A percentile compares a stretch with the other conserved stretches of the same genome.
These are phyloP conservation scores for Drepana falcataria DNA, from an alignment of 2,888 invertebrate genomes.

Conservation along the genomic window DNA sequence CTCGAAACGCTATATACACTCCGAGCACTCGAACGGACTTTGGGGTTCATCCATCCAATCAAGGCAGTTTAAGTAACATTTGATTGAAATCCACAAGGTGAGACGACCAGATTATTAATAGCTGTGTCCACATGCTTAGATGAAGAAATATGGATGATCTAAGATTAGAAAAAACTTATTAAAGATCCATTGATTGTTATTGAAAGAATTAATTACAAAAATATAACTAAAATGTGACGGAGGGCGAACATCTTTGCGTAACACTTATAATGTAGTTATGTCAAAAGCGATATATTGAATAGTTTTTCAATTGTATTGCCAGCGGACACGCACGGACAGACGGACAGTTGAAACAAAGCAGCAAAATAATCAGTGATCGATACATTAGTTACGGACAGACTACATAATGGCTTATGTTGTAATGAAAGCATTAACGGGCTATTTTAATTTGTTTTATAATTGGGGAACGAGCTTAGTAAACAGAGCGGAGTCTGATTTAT, in stretches of 20 bases:
- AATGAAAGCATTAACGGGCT: not conserved
- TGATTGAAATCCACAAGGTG: no score
- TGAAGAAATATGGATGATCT: no score
- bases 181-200: no score
- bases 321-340: not conserved
- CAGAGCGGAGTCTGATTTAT: not conserved
- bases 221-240: not conserved
- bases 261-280: not conserved
- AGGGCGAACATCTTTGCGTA: not conserved
- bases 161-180: no score
- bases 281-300: not conserved
- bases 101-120: no score
- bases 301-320: not conserved
- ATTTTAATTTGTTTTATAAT: slow-evolving; percentile 2
- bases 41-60: no score
- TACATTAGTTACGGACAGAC: not conserved
- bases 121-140: no score
- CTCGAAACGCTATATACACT: no score
- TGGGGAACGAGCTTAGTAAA: not conserved
- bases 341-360: not conserved
- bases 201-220: no score
- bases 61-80: no score
- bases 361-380: not conserved
- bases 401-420: not conserved
- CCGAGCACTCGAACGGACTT: no score